Evolutionary conservation across 1,140 invertebrate species (phyloP), one percentile per base, ranked within the genome.

Genomic region (Drosophila bocqueti): DNA sequence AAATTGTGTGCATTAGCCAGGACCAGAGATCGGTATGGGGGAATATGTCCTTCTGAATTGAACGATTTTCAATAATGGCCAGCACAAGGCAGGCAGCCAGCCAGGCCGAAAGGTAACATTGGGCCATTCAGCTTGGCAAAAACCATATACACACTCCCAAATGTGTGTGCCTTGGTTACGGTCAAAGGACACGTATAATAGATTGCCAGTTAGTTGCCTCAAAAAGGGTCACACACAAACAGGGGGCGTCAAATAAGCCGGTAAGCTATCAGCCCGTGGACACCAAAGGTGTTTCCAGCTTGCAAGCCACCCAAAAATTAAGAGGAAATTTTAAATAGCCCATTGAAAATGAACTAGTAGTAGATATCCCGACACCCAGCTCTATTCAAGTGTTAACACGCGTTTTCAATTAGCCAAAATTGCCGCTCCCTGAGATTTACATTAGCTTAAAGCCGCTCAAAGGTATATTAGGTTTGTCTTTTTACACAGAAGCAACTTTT

Each of bases 131-230:
- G 63, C 76, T 69, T 68, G 50, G 49, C 54, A 46, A 60, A 34
- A 34, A 50, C 64, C 49, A 60, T 62, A 36, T 34, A 55, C 52
- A 71, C 24, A 65, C 16, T 6, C 29, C 16, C 13, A n/a, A 29
- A 34, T 55, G 43, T 47, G 50, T 60, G 45, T 71, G 77, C 68
- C 40, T 69, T 47, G 69, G 79, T 83, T 90, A 90, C 85, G 85
- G 75, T 85, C 85, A 82, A 73, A 79, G 85, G 76, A 90, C 72
- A 90, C 79, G 72, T 76, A 90, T 90, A 90, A 90, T 90, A 69
- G 86, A 85, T 74, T 76, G 84, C 45, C 60, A 76, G 78, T 75
- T 81, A 81, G 73, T 73, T 78, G 62, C 31, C 75, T 40, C 42
- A 60, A 81, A 85, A 90, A 79, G 55, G 67, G 57, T 59, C 29